These are phyloP conservation scores for Pseudorectes ferrugineus DNA, from an alignment of 2,113 vertebrate species.

Conservation along the genomic window DNA sequence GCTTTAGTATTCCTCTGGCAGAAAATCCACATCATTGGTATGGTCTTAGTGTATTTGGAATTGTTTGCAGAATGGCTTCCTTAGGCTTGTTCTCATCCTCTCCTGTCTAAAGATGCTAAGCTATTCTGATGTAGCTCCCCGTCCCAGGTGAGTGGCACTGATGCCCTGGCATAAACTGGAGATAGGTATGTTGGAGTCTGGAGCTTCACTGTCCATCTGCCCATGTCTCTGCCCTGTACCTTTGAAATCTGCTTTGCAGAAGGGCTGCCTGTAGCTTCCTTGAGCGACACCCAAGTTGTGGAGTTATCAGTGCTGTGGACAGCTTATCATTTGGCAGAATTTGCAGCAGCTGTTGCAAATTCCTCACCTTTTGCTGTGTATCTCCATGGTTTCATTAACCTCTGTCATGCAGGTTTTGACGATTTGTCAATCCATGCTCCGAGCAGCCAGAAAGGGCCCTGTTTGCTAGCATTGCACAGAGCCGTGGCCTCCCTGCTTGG, in stretches of 20 bases:
- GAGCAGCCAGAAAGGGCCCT: background rate
- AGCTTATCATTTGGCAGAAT: background rate
- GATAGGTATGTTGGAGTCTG: background rate
- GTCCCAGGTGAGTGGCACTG: background rate
- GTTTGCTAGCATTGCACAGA: background rate
- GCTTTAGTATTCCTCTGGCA: background rate
- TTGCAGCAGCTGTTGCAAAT: background rate
- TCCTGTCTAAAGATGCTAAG: background rate
- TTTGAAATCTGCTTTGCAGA: background rate
- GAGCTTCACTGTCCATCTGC: background rate
- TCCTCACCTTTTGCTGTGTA: background rate
- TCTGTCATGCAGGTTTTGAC: constrained; percentile 23
- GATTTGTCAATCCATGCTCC: background rate
- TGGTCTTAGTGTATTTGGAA: background rate
- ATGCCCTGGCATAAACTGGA: background rate
- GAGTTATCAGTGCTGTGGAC: background rate
- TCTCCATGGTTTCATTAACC: constrained; percentile 30
- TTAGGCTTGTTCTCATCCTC: background rate
- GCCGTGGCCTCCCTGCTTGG: background rate
- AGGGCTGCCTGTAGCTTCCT: background rate
- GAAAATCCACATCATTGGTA: background rate
- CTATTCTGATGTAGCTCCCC: background rate
- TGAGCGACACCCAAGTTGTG: background rate
- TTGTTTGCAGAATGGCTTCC: background rate
- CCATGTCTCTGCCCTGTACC: background rate